These are phyloP conservation scores for Dicranocentrus wangi DNA, from an alignment of 2,888 invertebrate species.

Conservation along the genomic window DNA sequence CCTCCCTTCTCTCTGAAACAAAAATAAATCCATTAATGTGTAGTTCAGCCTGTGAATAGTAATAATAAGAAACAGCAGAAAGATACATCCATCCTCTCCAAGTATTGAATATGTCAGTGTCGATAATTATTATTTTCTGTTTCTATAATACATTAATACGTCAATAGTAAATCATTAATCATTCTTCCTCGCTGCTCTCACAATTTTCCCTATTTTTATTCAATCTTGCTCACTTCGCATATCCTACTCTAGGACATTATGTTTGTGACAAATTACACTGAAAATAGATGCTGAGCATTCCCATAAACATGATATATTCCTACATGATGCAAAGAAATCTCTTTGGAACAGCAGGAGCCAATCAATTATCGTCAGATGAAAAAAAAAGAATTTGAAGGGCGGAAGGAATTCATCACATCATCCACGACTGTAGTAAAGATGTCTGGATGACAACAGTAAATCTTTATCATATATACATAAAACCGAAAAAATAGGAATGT, in stretches of 20 bases:
- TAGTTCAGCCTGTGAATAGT: too few species aligned
- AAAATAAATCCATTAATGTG: conserved; percentile 27
- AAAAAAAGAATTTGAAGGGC: conserved; percentile 40
- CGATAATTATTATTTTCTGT: neutral
- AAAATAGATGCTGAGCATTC: conserved; percentile 11
- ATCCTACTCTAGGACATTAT: neutral
- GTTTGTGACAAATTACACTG: conserved; percentile 21
- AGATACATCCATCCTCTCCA: too few species aligned
- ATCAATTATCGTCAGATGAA: conserved; percentile 50
- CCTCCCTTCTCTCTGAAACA: conserved; percentile 53
- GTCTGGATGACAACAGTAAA: conserved; percentile 60
- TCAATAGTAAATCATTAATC: conserved; percentile 46
- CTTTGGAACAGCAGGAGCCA: conserved; percentile 53
- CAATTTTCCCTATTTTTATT: conserved; percentile 11
- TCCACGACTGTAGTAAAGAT: conserved; percentile 41
- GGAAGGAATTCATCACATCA: conserved; percentile 57
- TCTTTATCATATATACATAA: conserved; percentile 59
- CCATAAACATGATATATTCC: conserved; percentile 7
- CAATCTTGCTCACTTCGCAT: conserved; percentile 13
- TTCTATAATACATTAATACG: conserved; percentile 9
- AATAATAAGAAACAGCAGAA: too few species aligned
- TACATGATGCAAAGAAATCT: conserved; percentile 1
- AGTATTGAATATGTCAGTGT: too few species aligned
- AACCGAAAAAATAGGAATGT: conserved; percentile 32
- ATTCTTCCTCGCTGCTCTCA: neutral